A percentile compares a stretch with the other conserved stretches of the same genome.
Evolutionary conservation across 2,113 vertebrate genomes (phyloP).

Genomic region (Toxotes jaculatrix): DNA sequence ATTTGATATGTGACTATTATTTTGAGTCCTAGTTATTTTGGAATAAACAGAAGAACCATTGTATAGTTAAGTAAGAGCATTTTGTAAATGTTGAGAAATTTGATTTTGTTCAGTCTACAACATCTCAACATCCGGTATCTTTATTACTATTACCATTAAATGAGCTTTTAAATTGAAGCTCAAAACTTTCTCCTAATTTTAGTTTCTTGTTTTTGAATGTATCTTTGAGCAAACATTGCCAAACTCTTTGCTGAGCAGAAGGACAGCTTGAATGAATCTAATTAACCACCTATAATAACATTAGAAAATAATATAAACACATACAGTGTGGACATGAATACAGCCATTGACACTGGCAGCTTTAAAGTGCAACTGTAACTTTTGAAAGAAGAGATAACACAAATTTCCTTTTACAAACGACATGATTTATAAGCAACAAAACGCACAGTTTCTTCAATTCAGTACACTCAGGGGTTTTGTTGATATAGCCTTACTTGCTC

Average conservation of each 20-base stretch:
- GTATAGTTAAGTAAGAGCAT: neutral
- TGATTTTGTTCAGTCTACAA: neutral
- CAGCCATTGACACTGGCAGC: conserved; percentile 25
- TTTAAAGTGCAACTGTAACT: neutral
- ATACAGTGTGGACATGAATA: conserved; percentile 29
- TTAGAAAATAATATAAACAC: neutral
- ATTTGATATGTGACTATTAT: conserved; percentile 54
- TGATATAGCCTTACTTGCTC: neutral
- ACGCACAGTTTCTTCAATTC: neutral
- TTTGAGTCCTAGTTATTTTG: conserved; percentile 29
- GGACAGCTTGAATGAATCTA: conserved; percentile 20
- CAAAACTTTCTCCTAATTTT: neutral
- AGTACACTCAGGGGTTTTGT: neutral
- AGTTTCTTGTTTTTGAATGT: neutral
- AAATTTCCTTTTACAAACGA: neutral
- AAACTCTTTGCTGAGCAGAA: conserved; percentile 72
- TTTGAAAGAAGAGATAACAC: neutral
- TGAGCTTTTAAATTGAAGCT: neutral
- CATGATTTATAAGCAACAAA: neutral
- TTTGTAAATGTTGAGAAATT: conserved; percentile 8
- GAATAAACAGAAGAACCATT: neutral
- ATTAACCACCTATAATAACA: conserved; percentile 53
- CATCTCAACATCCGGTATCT: neutral
- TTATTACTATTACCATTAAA: neutral
- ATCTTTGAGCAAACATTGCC: conserved; percentile 36